phyloP scores from a whole-genome alignment of 2,113 vertebrate species.

The Eptatretus burgeri region DNA sequence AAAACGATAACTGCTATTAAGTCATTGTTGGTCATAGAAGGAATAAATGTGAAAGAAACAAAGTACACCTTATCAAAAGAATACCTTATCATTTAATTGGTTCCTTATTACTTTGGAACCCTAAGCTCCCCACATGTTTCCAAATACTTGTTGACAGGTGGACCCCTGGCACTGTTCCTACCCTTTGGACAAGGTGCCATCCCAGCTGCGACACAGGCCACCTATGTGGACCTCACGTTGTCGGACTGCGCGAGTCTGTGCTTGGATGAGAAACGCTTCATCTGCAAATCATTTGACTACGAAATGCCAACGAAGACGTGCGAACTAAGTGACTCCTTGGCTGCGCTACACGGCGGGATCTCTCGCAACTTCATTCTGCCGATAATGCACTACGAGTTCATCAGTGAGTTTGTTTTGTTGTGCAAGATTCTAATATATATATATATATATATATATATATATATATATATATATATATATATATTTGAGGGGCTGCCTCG shows the following conservation, averaged over 20 bases:
- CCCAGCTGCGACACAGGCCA: neutral
- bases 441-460: no score
- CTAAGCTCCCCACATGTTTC: no score
- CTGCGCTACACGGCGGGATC: slow-evolving; percentile 4
- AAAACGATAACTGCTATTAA: no score
- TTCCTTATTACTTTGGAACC: no score
- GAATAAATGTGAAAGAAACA: no score
- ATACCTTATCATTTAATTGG: no score
- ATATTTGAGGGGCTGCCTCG: no score
- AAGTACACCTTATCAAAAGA: no score
- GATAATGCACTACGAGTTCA: slow-evolving; percentile 1
- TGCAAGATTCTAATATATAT: no score
- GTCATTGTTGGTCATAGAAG: no score
- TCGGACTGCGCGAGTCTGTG: slow-evolving; percentile 5
- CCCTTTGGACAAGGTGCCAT: slow-evolving; percentile 1
- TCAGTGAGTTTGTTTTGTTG: neutral
- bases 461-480: no score
- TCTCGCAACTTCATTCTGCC: neutral
- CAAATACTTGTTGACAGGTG: neutral
- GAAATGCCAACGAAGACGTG: neutral
- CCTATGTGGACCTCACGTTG: neutral
- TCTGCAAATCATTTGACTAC: slow-evolving; percentile 3
- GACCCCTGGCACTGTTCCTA: slow-evolving; percentile 1
- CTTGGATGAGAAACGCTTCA: slow-evolving; percentile 1
- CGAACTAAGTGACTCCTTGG: slow-evolving; percentile 1